Evolutionary conservation across 2,888 invertebrate genomes (phyloP), one percentile per base, ranked within the genome.

Genomic region (Drosophila neonasuta): DNA sequence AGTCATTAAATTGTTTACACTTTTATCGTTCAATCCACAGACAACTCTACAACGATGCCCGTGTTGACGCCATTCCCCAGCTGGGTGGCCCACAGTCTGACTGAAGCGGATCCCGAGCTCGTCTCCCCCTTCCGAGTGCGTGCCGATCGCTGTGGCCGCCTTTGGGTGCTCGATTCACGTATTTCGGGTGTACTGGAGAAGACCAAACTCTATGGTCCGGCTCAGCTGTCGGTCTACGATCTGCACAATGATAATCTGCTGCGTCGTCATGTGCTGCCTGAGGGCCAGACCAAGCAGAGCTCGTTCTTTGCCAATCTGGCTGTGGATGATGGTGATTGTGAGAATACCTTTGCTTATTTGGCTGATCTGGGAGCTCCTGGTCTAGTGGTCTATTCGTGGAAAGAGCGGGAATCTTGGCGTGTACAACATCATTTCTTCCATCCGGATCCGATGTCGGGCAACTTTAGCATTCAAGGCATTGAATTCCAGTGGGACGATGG

Each of bases 81-180:
- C 77, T 96, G 96, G 96, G 93, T 94, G 66, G 94, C 95, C 0
- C 96, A 96, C 85, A 93, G 94, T 45, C 91, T 94, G 49, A 91
- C 89, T 8, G 90, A 89, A 15, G 92, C 91, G 2, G 92, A 92
- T 0, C 93, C 94, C 1, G 95, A 95, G 88, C 93, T 96, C 52
- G 93, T 95, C 0, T 95, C 95, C 0, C 94, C 95, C 0, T 95
- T 95, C 89, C 92, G 95, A 7, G 91, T 95, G 2, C 92, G 95
- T 0, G 95, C 95, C 1, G 96, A 96, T 88, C 92, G 92, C 51
- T 96, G 96, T 88, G 94, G 94, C 11, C 93, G 96, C 0, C 92
- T 96, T 0, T 96, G 96, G 96, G 95, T 96, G 9, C 88, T 96
- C 46, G 96, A 96, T 87, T 94, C 94, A 1, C 95, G 96, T 0